A percentile compares a stretch with the other conserved stretches of the same genome.
Evolutionary conservation across 35 echinoderm and acorn worm genomes (phyloP).

Genomic region (Heliocidaris tuberculata): DNA sequence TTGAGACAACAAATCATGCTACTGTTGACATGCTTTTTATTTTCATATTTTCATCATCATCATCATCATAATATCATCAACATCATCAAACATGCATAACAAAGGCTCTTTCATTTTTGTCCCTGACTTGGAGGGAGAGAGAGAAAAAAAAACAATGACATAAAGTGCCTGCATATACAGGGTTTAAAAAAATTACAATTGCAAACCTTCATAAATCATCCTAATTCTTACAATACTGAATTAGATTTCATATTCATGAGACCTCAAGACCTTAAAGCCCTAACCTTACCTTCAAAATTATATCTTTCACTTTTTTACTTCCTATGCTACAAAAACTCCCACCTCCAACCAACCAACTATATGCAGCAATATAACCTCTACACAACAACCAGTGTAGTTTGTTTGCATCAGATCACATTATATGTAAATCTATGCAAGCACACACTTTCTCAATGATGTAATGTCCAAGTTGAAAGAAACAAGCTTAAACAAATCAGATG

Average conservation of each 20-base stretch:
- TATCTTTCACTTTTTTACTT: background rate
- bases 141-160: background rate
- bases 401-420: too few species aligned
- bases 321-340: background rate
- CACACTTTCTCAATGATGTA: background rate
- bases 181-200: background rate
- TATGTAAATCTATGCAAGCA: background rate
- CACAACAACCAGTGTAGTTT: background rate
- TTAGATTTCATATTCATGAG: conserved; percentile 47
- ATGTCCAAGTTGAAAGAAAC: background rate
- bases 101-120: conserved; percentile 42
- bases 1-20: background rate
- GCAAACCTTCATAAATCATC: conserved; percentile 40
- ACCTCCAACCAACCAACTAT: background rate
- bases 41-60: background rate
- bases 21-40: background rate
- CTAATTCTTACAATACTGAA: conserved; percentile 43
- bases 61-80: background rate
- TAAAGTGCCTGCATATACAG: conserved; percentile 24
- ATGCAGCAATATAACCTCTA: background rate
- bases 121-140: background rate
- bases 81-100: conserved; percentile 31
- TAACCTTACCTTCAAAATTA: background rate
- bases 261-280: conserved; percentile 6
- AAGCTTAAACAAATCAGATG: background rate